A percentile compares a stretch with the other conserved stretches of the same genome.
Evolutionary conservation across 92 coral and sea anemone genomes (phyloP).

Genomic region (Anthopleura xanthogrammica): DNA sequence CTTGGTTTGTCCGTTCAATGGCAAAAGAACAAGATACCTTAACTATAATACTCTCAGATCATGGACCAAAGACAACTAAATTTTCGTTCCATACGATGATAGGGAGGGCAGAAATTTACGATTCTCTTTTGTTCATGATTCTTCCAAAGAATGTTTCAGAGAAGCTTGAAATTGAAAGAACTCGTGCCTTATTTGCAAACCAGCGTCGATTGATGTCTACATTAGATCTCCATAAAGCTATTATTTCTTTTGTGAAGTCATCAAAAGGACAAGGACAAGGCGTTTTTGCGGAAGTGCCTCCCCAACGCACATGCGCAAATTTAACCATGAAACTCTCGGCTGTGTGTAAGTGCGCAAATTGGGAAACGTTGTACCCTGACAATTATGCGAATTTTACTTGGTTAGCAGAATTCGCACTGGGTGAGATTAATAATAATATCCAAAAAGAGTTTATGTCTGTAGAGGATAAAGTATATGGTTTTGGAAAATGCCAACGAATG

Average conservation of each 20-base stretch:
- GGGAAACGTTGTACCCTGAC: slow-evolving; percentile 78
- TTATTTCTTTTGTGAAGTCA: slow-evolving; percentile 58
- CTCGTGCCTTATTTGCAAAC: slow-evolving; percentile 64
- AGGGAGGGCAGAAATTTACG: slow-evolving; percentile 91
- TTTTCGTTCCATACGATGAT: slow-evolving; percentile 78
- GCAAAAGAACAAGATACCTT: slow-evolving; percentile 72
- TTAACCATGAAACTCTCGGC: slow-evolving; percentile 66
- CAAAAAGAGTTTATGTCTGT: slow-evolving; percentile 44
- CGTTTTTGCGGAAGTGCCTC: slow-evolving; percentile 61
- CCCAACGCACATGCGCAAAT: slow-evolving; percentile 86
- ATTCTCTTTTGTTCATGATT: slow-evolving; percentile 73
- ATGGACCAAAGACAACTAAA: slow-evolving; percentile 90
- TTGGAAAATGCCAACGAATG: slow-evolving; percentile 80
- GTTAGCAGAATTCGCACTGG: slow-evolving; percentile 88
- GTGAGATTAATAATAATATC: slow-evolving; percentile 72
- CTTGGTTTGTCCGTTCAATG: slow-evolving; percentile 61
- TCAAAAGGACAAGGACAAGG: slow-evolving; percentile 45
- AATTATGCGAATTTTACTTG: slow-evolving; percentile 64
- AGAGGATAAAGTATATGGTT: slow-evolving; percentile 44
- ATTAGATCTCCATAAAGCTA: slow-evolving; percentile 70
- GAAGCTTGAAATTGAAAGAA: slow-evolving; percentile 57
- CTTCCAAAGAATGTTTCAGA: slow-evolving; percentile 73
- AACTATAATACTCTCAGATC: slow-evolving; percentile 85
- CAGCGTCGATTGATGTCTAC: slow-evolving; percentile 83
- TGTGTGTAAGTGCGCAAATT: slow-evolving; percentile 88